Conservation (phyloP, 1,140 invertebrate species). For the Paraescarpia echinospica region DNA sequence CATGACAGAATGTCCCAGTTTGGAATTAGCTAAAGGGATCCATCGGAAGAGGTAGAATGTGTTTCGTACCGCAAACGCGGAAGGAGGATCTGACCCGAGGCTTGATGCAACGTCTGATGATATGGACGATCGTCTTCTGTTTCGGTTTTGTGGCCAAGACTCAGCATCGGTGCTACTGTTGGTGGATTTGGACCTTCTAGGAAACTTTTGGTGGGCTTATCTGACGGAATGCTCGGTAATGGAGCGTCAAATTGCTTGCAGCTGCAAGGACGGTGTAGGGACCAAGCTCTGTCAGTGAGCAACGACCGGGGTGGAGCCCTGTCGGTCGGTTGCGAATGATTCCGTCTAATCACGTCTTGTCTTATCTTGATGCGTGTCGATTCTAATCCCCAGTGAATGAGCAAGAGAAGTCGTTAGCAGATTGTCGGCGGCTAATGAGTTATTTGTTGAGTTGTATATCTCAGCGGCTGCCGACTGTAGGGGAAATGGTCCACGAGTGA, state of each 20-base stretch:
- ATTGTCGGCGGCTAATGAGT: not conserved
- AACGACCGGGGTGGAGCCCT: not conserved
- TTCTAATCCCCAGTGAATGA: not conserved
- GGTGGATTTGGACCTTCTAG: not conserved
- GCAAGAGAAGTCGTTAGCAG: not conserved
- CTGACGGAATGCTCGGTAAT: not conserved
- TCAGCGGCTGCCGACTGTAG: not conserved
- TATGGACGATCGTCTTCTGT: too few relatives aligned
- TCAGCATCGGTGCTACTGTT: too few relatives aligned
- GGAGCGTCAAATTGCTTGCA: not conserved
- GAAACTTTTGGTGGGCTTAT: not conserved
- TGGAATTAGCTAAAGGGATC: too few relatives aligned
- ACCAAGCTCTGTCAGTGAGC: not conserved
- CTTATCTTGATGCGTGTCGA: constrained; percentile 4
- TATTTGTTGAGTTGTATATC: not conserved
- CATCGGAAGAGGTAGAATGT: too few relatives aligned
- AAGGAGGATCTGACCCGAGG: too few relatives aligned
- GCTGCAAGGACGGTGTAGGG: not conserved
- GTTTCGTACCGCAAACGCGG: too few relatives aligned
- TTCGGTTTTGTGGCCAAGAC: too few relatives aligned
- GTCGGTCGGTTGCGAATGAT: not conserved
- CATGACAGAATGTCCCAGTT: too few relatives aligned
- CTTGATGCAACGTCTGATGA: too few relatives aligned
- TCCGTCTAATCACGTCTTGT: not conserved
- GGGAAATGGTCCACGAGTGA: not conserved